Percentiles rank a stretch among this genome's conserved stretches.
phyloP scores from a whole-genome alignment of 2,113 vertebrate genomes.

The Todiramphus chloris region DNA sequence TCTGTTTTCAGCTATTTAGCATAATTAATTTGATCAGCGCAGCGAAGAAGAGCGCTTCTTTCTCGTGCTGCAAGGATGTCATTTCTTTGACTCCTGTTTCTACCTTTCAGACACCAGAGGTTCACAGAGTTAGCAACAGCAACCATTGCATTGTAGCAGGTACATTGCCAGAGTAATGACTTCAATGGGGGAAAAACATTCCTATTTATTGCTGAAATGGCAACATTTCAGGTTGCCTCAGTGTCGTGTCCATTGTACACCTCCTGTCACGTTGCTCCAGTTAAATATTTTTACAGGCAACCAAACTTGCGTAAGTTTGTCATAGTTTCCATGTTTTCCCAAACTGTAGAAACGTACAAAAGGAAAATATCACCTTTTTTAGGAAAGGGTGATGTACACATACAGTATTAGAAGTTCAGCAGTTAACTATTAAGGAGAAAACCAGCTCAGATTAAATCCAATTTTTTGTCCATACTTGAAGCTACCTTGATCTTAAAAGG shows the following conservation, averaged over 20 bases:
- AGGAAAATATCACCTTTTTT: not conserved
- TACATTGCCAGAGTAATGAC: not conserved
- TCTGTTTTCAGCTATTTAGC: slow-evolving; percentile 74
- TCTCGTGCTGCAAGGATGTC: slow-evolving; percentile 62
- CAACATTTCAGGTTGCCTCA: not conserved
- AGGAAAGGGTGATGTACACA: not conserved
- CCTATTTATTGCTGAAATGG: not conserved
- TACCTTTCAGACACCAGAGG: not conserved
- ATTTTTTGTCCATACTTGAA: not conserved
- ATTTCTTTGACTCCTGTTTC: slow-evolving; percentile 58
- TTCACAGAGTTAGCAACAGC: not conserved
- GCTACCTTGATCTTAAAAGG: not conserved
- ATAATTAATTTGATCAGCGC: slow-evolving; percentile 87
- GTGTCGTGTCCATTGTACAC: not conserved
- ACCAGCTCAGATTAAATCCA: not conserved
- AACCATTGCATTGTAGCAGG: not conserved
- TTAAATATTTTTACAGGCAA: not conserved
- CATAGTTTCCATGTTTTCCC: too few species aligned
- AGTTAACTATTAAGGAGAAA: not conserved
- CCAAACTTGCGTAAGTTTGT: not conserved
- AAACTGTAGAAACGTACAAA: not conserved
- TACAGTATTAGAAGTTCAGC: not conserved
- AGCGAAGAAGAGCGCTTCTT: slow-evolving; percentile 21
- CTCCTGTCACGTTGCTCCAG: not conserved
- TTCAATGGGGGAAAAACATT: not conserved